Conservation (phyloP, 2,888 invertebrate genomes). For the Gymnoscelis rufifasciata region DNA sequence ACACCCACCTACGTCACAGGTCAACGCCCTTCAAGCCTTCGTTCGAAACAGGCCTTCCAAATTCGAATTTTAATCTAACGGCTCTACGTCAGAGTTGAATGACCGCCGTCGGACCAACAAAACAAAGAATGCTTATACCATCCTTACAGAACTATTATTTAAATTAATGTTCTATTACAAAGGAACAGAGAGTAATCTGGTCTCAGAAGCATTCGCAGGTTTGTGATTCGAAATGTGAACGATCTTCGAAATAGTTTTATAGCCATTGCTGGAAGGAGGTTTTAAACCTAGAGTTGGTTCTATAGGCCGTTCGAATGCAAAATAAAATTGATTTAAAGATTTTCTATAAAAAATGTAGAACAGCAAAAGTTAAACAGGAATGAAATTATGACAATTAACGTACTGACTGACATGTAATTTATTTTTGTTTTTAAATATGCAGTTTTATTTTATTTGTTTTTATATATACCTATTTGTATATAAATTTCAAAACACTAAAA, state of each 20-base stretch:
- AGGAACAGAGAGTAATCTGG: conserved; percentile 27
- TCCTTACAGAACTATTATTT: conserved; percentile 29
- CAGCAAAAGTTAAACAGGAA: too few relatives aligned
- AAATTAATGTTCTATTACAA: conserved; percentile 34
- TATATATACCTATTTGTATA: too few relatives aligned
- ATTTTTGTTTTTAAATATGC: too few relatives aligned
- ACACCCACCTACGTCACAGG: conserved; percentile 48
- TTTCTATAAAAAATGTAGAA: too few relatives aligned
- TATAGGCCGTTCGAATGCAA: too few relatives aligned
- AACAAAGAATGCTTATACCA: conserved; percentile 38
- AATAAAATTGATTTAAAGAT: too few relatives aligned
- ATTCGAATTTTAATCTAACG: conserved; percentile 72
- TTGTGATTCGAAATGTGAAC: conserved; percentile 17
- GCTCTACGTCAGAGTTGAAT: conserved; percentile 58
- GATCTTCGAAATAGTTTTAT: conserved; percentile 20
- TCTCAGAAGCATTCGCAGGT: conserved; percentile 7
- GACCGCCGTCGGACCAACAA: conserved; percentile 55
- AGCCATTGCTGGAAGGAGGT: neutral
- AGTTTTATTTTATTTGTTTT: too few relatives aligned
- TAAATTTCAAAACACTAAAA: too few relatives aligned
- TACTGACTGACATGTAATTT: too few relatives aligned
- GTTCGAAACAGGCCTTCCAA: conserved; percentile 51
- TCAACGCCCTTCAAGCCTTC: conserved; percentile 37
- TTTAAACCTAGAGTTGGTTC: neutral
- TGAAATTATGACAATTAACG: too few relatives aligned